phyloP scores from a whole-genome alignment of 2,113 vertebrate genomes.

The Promerops cafer region DNA sequence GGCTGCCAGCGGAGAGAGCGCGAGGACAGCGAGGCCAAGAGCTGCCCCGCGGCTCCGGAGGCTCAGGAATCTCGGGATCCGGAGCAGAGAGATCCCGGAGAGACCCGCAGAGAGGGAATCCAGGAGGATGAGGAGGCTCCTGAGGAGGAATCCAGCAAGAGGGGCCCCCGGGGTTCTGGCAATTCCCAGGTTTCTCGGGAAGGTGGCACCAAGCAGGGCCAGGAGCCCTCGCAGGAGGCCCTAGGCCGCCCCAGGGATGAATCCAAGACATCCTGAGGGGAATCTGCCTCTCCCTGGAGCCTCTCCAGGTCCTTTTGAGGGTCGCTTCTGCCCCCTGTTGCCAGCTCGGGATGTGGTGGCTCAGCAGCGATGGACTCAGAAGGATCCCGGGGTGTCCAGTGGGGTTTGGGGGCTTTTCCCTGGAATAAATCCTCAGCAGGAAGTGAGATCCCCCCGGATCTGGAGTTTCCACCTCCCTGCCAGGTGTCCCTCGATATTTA shows the following conservation, averaged over 20 bases:
- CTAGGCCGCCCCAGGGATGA: neutral
- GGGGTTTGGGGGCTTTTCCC: neutral
- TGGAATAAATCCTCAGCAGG: neutral
- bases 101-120: accelerated
- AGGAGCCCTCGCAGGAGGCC: neutral
- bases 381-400: neutral
- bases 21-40: neutral
- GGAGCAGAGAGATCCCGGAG: neutral
- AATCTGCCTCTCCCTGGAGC: neutral
- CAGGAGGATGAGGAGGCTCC: neutral
- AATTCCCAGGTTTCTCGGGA: neutral
- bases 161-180: neutral
- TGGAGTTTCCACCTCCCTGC: neutral
- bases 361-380: neutral
- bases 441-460: neutral
- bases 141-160: neutral
- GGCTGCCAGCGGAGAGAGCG: neutral
- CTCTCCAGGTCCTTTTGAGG: neutral
- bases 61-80: neutral
- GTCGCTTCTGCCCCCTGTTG: neutral
- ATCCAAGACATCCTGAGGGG: neutral
- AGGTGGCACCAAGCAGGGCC: neutral
- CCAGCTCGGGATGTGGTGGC: neutral
- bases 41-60: neutral
- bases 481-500: neutral